Conservation (phyloP, 2,888 invertebrate genomes). For the Nephrotoma guestfalica region DNA sequence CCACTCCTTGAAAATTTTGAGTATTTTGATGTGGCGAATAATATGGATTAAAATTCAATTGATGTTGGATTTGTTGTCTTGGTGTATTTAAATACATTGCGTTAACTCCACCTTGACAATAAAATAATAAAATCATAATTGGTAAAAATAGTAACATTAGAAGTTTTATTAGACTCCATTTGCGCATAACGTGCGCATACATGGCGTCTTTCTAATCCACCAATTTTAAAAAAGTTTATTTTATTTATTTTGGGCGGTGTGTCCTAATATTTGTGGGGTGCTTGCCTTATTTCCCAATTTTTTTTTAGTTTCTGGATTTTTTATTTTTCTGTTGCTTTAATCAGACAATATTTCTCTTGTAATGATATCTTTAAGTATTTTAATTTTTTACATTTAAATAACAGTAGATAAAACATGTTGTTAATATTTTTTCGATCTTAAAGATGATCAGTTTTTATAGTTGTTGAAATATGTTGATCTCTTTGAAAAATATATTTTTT, state of each 20-base stretch:
- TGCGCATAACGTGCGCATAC: constrained; percentile 36
- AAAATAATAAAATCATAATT: constrained; percentile 28
- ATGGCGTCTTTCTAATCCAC: constrained; percentile 25
- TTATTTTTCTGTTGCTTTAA: not conserved
- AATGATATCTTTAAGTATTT: not conserved
- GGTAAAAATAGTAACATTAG: constrained; percentile 32
- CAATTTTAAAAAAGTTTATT: not conserved
- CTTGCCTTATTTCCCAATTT: not conserved
- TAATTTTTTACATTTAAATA: not conserved
- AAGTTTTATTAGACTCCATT: constrained; percentile 35
- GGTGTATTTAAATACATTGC: constrained; percentile 9
- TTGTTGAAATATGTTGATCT: not conserved
- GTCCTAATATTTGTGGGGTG: not conserved
- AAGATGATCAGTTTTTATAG: not conserved
- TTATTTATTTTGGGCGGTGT: not conserved
- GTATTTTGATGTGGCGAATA: not conserved
- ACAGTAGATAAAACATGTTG: not conserved
- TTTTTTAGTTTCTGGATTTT: not conserved
- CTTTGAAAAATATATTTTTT: not conserved
- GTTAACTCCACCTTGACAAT: constrained; percentile 20
- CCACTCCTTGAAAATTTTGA: not conserved
- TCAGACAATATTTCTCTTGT: not conserved
- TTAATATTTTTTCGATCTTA: not conserved
- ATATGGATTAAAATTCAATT: not conserved
- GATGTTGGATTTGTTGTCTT: constrained; percentile 8